Percentiles rank a stretch among this genome's conserved stretches.
phyloP scores from a whole-genome alignment of 2,888 invertebrate species.

The Metalampra italica region DNA sequence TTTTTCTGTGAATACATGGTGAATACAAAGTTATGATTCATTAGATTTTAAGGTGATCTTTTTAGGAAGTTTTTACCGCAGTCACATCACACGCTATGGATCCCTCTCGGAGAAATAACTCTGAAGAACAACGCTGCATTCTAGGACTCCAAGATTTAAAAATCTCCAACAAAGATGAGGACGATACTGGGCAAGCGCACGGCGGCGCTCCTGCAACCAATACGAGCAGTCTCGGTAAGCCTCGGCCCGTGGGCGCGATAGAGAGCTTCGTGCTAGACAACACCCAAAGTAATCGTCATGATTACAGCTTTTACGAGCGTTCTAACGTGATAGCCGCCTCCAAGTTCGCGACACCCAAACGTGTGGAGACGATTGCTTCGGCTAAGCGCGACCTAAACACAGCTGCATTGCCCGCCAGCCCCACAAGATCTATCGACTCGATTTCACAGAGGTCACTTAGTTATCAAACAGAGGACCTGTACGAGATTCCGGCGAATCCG shows the following conservation, averaged over 20 bases:
- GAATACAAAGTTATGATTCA: constrained; percentile 47
- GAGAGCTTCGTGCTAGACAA: constrained; percentile 82
- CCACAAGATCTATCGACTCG: constrained; percentile 79
- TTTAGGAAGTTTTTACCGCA: constrained; percentile 9
- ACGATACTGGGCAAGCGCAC: constrained; percentile 74
- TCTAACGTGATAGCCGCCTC: constrained; percentile 87
- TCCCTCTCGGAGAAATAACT: constrained; percentile 59
- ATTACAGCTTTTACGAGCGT: constrained; percentile 80
- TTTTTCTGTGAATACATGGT: constrained; percentile 30
- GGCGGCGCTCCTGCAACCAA: constrained; percentile 47
- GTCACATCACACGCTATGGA: constrained; percentile 36
- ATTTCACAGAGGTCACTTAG: constrained; percentile 79
- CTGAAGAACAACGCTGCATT: constrained; percentile 69
- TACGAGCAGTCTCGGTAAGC: constrained; percentile 61
- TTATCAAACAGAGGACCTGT: constrained; percentile 67
- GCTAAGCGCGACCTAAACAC: constrained; percentile 65
- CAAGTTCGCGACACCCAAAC: constrained; percentile 87
- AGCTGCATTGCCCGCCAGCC: constrained; percentile 68
- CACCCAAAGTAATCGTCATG: constrained; percentile 63
- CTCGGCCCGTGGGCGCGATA: constrained; percentile 80
- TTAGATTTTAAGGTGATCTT: constrained; percentile 19
- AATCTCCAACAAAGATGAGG: constrained; percentile 71
- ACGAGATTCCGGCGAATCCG: constrained; percentile 66
- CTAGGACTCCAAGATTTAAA: constrained; percentile 74
- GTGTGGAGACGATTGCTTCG: constrained; percentile 81